Conservation (phyloP, 2,797 vertebrate species). For the Huso huso region DNA sequence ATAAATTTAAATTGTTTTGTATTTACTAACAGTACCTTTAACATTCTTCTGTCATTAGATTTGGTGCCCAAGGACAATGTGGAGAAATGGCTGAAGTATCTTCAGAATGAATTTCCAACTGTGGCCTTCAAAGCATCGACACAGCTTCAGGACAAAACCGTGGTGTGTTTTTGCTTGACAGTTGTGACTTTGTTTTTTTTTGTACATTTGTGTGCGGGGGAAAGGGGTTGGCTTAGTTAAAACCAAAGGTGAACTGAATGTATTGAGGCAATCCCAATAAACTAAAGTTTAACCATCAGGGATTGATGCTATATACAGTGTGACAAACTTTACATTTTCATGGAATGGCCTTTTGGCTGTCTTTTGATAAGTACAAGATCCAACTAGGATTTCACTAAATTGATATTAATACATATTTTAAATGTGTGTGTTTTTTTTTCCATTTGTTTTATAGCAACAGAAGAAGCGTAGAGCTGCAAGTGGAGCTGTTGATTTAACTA, state of each 20-base stretch:
- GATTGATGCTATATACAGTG: too few relatives aligned
- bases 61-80: constrained; percentile 79
- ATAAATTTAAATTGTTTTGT: too few relatives aligned
- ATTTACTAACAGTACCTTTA: too few relatives aligned
- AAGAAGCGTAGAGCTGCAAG: constrained; percentile 49
- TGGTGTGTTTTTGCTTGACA: constrained; percentile 41
- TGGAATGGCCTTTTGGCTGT: too few relatives aligned
- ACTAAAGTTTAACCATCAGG: too few relatives aligned
- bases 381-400: too few relatives aligned
- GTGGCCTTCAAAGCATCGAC: constrained; percentile 80
- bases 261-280: constrained; percentile 30
- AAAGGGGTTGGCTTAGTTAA: neutral
- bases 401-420: too few relatives aligned
- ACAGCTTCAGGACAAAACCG: constrained; percentile 56
- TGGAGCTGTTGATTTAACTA: constrained; percentile 45
- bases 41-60: constrained; percentile 52
- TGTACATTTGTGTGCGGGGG: neutral
- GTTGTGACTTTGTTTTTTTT: neutral
- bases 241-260: constrained; percentile 48
- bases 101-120: constrained; percentile 77
- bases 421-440: neutral
- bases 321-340: too few relatives aligned
- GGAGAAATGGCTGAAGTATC: constrained; percentile 72
- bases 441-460: constrained; percentile 41
- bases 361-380: too few relatives aligned